Percentiles rank a stretch among this genome's conserved stretches.
phyloP scores from a whole-genome alignment of 2,113 vertebrate genomes.

The Corythornis cristatus region DNA sequence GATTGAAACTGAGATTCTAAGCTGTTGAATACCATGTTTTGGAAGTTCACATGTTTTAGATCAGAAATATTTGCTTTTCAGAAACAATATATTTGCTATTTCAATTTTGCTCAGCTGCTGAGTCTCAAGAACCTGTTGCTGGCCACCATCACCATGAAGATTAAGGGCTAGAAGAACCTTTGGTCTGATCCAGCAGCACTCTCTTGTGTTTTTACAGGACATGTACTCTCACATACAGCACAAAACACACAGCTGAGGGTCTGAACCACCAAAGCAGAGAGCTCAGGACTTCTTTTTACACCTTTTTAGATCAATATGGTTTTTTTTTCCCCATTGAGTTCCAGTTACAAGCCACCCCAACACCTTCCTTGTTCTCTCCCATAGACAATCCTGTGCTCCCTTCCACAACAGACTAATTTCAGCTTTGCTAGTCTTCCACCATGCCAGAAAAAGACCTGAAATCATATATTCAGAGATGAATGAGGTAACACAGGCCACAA shows the following conservation, averaged over 20 bases:
- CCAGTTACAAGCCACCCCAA: neutral
- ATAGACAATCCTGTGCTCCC: neutral
- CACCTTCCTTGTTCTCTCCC: rapidly evolving
- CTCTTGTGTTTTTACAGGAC: neutral
- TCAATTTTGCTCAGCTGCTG: neutral
- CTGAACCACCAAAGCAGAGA: neutral
- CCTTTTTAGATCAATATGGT: neutral
- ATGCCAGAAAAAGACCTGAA: neutral
- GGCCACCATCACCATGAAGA: neutral
- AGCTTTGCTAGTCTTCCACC: neutral
- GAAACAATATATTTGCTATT: neutral
- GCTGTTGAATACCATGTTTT: neutral
- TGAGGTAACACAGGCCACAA: neutral
- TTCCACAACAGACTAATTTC: neutral
- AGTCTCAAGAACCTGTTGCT: neutral
- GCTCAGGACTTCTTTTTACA: neutral
- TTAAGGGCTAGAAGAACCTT: neutral
- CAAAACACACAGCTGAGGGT: neutral
- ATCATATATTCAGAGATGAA: neutral
- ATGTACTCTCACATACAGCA: neutral
- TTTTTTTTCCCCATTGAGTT: neutral
- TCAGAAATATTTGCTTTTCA: neutral
- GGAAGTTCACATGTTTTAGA: neutral
- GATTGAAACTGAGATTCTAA: neutral
- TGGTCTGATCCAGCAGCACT: neutral